A percentile compares a stretch with the other conserved stretches of the same genome.
Evolutionary conservation across 1,140 invertebrate genomes (phyloP).

Genomic region (Littorina saxatilis): DNA sequence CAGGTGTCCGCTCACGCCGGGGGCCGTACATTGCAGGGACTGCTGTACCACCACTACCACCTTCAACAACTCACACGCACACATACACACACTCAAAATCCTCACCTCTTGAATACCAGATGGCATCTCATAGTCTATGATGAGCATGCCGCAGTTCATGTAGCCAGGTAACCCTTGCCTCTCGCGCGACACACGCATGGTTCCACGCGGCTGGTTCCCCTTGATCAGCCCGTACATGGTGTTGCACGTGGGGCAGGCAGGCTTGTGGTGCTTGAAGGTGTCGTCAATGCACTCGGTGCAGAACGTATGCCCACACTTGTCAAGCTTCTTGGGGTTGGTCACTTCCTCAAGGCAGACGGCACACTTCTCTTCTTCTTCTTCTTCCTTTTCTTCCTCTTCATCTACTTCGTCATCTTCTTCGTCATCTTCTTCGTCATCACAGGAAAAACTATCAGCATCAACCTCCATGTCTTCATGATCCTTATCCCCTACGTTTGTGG

Average conservation of each 20-base stretch:
- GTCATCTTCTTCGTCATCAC: background rate
- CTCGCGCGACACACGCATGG: slow-evolving; percentile 43
- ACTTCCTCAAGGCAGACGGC: slow-evolving; percentile 49
- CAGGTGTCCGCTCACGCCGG: too few species aligned
- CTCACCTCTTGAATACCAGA: slow-evolving; percentile 53
- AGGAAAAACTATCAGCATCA: background rate
- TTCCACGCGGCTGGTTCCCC: slow-evolving; percentile 57
- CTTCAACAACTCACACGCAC: too few species aligned
- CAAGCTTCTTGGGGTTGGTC: slow-evolving; percentile 39
- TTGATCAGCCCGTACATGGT: slow-evolving; percentile 47
- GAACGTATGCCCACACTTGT: slow-evolving; percentile 55
- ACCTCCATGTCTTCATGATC: background rate
- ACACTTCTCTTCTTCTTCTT: slow-evolving; percentile 39
- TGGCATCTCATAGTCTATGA: slow-evolving; percentile 53
- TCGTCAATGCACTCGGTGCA: slow-evolving; percentile 50
- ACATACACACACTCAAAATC: background rate
- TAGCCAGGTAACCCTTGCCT: slow-evolving; percentile 42
- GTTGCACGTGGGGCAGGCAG: slow-evolving; percentile 57
- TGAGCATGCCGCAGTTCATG: slow-evolving; percentile 42
- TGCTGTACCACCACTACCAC: too few species aligned
- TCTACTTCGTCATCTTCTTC: background rate
- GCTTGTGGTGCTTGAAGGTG: slow-evolving; percentile 44
- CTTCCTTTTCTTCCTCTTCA: background rate
- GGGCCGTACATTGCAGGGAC: too few species aligned
- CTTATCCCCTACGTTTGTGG: too few species aligned